A percentile compares a stretch with the other conserved stretches of the same genome.
These are phyloP conservation scores for Cisticola juncidis DNA, from an alignment of 2,113 vertebrate genomes.

Conservation along the genomic window DNA sequence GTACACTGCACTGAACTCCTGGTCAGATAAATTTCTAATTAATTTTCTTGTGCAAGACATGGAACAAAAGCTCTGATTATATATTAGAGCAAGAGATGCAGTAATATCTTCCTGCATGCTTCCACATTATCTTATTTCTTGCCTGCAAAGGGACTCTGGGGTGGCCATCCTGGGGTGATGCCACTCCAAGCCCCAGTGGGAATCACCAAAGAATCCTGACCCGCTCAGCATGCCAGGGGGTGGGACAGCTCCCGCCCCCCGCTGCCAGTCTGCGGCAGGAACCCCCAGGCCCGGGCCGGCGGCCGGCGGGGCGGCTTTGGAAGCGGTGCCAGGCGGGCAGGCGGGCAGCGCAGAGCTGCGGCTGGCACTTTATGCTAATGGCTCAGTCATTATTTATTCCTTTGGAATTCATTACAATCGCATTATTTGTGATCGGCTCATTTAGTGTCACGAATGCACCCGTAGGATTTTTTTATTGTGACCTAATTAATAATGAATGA, in stretches of 20 bases:
- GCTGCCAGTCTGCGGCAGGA: neutral
- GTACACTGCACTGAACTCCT: neutral
- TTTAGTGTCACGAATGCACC: neutral
- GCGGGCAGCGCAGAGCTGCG: constrained; percentile 32
- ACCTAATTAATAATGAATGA: constrained; percentile 22
- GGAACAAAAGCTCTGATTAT: constrained; percentile 42
- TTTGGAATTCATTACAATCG: constrained; percentile 32
- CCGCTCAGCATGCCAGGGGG: rapidly evolving
- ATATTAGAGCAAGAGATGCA: neutral
- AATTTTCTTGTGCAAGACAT: constrained; percentile 28
- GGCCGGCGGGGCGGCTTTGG: neutral
- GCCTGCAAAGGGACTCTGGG: neutral
- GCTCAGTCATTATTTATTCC: constrained; percentile 28
- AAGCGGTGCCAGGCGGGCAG: neutral
- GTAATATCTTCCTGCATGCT: neutral
- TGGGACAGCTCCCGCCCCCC: neutral
- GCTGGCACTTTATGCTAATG: constrained; percentile 50
- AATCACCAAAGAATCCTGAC: neutral
- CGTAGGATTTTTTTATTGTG: neutral
- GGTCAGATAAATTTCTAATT: constrained; percentile 48
- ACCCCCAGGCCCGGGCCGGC: rapidly evolving
- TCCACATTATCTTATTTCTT: neutral
- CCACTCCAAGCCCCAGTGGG: rapidly evolving
- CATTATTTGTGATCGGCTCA: constrained; percentile 12
- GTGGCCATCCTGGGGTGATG: rapidly evolving